Evolutionary conservation across 2,113 vertebrate genomes (phyloP).

Genomic region (Agelaius tricolor): DNA sequence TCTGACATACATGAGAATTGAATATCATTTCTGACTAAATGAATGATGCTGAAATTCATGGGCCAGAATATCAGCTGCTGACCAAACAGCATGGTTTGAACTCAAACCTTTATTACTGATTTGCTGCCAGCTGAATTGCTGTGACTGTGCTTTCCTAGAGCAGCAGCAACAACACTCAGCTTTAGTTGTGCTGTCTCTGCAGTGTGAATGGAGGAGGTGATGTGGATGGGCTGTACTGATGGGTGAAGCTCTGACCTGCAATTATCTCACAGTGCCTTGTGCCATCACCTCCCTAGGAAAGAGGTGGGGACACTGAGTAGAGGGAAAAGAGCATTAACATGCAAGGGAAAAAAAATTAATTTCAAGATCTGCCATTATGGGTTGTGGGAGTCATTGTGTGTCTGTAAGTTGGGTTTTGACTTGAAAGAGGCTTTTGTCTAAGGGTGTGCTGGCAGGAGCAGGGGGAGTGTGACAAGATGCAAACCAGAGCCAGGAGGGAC

Average conservation of each 20-base stretch:
- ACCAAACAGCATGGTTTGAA: not conserved
- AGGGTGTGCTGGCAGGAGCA: not conserved
- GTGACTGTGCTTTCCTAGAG: not conserved
- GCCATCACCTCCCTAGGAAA: not conserved
- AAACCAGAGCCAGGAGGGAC: not conserved
- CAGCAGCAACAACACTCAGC: fast-evolving
- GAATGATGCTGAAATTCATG: not conserved
- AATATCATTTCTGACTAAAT: not conserved
- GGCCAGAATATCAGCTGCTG: not conserved
- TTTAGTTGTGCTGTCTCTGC: not conserved
- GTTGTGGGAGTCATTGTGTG: not conserved
- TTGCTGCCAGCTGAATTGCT: not conserved
- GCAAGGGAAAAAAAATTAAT: not conserved
- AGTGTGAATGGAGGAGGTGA: not conserved
- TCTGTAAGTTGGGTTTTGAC: not conserved
- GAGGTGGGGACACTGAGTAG: not conserved
- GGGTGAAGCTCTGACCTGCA: not conserved
- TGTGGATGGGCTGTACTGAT: not conserved
- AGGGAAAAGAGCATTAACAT: not conserved
- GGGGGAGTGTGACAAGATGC: not conserved
- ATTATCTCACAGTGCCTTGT: fast-evolving
- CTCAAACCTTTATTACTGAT: not conserved
- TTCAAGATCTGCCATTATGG: not conserved
- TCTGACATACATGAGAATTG: not conserved
- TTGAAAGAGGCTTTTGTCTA: not conserved